These are phyloP conservation scores for Sebastes hubbsi DNA, from an alignment of 2,797 vertebrate genomes.

Conservation along the genomic window DNA sequence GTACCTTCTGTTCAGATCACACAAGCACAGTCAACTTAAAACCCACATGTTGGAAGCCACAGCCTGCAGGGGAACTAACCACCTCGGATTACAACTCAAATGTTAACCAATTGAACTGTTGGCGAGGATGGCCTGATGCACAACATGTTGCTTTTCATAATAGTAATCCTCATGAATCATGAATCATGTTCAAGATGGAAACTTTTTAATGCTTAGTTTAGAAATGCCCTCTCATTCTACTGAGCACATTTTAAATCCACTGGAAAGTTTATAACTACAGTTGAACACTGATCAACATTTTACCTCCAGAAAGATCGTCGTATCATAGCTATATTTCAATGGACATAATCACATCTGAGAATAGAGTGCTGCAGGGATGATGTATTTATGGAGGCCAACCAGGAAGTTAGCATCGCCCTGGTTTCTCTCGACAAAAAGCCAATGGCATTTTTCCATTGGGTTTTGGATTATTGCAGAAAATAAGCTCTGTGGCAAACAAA, in stretches of 20 bases:
- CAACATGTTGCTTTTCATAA: slow-evolving; percentile 34
- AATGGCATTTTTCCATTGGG: too few relatives aligned
- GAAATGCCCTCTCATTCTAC: neutral
- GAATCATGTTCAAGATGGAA: slow-evolving; percentile 28
- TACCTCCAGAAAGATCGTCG: neutral
- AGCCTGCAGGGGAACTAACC: slow-evolving; percentile 11
- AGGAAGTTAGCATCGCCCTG: too few relatives aligned
- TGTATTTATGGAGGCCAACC: too few relatives aligned
- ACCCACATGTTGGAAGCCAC: slow-evolving; percentile 10
- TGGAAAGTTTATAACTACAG: neutral
- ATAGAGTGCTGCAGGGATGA: neutral
- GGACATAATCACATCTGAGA: neutral
- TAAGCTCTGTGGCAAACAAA: too few relatives aligned
- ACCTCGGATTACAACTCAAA: slow-evolving; percentile 14
- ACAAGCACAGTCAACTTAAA: neutral
- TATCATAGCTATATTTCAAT: neutral
- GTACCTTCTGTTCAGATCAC: slow-evolving; percentile 9
- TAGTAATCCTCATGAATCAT: neutral
- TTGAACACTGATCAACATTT: slow-evolving; percentile 6
- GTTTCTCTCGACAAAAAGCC: too few relatives aligned
- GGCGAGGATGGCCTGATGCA: slow-evolving; percentile 1
- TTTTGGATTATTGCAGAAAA: too few relatives aligned
- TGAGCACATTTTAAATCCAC: neutral
- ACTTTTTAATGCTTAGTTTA: neutral
- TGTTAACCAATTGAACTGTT: neutral